Evolutionary conservation across 2,888 invertebrate species (phyloP).

Genomic region (Mythimna impura): DNA sequence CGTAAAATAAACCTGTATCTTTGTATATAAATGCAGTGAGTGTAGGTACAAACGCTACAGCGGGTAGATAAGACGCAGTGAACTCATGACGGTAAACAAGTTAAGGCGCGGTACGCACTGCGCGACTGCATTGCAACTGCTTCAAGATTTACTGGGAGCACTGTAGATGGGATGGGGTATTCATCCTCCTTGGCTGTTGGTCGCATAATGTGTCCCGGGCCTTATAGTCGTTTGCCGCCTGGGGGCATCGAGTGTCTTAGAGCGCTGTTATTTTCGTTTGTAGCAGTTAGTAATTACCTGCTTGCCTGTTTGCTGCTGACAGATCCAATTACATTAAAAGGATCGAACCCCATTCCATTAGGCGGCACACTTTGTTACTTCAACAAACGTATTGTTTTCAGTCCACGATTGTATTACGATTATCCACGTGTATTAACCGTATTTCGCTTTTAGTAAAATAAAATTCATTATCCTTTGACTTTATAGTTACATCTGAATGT

Average conservation of each 20-base stretch:
- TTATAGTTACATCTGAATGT: slow-evolving; percentile 33
- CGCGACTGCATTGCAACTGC: slow-evolving; percentile 32
- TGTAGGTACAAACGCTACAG: slow-evolving; percentile 24
- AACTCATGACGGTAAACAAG: slow-evolving; percentile 44
- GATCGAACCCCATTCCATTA: slow-evolving; percentile 82
- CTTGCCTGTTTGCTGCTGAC: slow-evolving; percentile 84
- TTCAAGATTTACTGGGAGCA: slow-evolving; percentile 20
- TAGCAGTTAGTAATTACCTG: slow-evolving; percentile 86
- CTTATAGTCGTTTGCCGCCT: slow-evolving; percentile 49
- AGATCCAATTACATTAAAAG: slow-evolving; percentile 88
- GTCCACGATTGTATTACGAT: slow-evolving; percentile 67
- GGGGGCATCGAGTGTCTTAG: slow-evolving; percentile 77
- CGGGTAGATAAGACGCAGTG: slow-evolving; percentile 37
- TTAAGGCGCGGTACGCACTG: slow-evolving; percentile 45
- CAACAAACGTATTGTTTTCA: slow-evolving; percentile 76
- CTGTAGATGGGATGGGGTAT: slow-evolving; percentile 22
- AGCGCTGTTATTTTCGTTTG: slow-evolving; percentile 83
- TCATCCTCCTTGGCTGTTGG: slow-evolving; percentile 7
- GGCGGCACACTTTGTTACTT: slow-evolving; percentile 76
- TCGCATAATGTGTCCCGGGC: slow-evolving; percentile 39
- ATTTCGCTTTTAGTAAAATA: slow-evolving; percentile 48
- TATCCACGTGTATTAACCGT: slow-evolving; percentile 58
- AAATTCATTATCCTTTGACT: slow-evolving; percentile 38
- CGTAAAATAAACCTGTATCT: slow-evolving; percentile 34
- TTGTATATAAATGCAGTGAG: slow-evolving; percentile 28